Percentiles rank a stretch among this genome's conserved stretches.
phyloP scores from a whole-genome alignment of 1,140 invertebrate genomes.

The Parapsyche elsis region DNA sequence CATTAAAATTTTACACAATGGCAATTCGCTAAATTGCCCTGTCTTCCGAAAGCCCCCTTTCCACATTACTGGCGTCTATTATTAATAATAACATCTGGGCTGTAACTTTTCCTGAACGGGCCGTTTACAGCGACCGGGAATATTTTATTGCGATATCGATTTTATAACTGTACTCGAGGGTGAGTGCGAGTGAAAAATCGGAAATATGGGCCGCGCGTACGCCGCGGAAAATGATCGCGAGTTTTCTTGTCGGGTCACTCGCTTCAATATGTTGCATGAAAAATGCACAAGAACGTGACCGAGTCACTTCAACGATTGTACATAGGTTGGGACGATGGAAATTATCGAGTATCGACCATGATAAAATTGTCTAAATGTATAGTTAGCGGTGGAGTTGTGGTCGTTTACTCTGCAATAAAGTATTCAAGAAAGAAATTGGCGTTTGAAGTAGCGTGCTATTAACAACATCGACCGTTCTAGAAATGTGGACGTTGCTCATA shows the following conservation, averaged over 20 bases:
- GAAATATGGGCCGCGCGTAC: neutral
- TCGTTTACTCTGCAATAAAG: too few species aligned
- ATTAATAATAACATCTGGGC: neutral
- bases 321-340: too few species aligned
- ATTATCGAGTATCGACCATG: too few species aligned
- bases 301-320: too few species aligned
- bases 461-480: too few species aligned
- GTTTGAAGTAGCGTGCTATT: too few species aligned
- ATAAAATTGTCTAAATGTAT: too few species aligned
- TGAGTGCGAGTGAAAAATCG: too few species aligned
- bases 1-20: neutral
- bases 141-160: neutral
- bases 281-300: conserved; percentile 5
- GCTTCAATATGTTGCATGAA: neutral
- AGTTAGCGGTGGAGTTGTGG: too few species aligned
- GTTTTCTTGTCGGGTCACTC: neutral
- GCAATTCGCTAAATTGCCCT: neutral
- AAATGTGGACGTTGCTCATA: conserved; percentile 38
- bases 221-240: neutral
- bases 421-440: too few species aligned
- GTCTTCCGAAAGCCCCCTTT: neutral
- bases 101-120: neutral
- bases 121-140: neutral
- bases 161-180: neutral
- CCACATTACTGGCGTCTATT: too few species aligned